Conservation (phyloP, 2,888 invertebrate genomes). For the Brachynemurus nebulosus region DNA sequence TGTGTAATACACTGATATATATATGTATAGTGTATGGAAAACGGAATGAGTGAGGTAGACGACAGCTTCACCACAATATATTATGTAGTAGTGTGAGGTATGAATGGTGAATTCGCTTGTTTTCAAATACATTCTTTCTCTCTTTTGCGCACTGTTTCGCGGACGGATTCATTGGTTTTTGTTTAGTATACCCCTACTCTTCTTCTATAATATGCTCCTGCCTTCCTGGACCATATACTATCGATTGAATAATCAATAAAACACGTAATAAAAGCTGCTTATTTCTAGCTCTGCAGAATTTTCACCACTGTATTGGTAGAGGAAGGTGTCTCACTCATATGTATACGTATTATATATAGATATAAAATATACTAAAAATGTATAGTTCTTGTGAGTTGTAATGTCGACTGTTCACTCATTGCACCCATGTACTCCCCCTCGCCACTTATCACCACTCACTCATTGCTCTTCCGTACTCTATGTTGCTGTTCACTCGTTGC, state of each 20-base stretch:
- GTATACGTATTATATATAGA: neutral
- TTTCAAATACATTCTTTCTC: slow-evolving; percentile 10
- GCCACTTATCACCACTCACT: too few relatives aligned
- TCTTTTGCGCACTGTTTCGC: slow-evolving; percentile 6
- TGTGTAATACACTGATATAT: neutral
- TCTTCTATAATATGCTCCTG: slow-evolving; percentile 3
- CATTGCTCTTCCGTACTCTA: too few relatives aligned
- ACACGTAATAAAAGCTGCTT: slow-evolving; percentile 35
- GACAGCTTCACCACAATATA: slow-evolving; percentile 7
- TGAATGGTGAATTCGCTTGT: slow-evolving; percentile 8
- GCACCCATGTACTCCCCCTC: too few relatives aligned
- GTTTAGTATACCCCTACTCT: slow-evolving; percentile 7
- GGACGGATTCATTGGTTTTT: slow-evolving; percentile 2
- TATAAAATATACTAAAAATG: slow-evolving; percentile 10
- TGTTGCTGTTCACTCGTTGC: too few relatives aligned
- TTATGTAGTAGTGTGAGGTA: slow-evolving; percentile 4
- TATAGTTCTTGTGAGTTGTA: slow-evolving; percentile 6
- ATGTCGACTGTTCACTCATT: too few relatives aligned
- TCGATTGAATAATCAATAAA: slow-evolving; percentile 38
- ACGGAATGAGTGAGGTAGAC: slow-evolving; percentile 1
- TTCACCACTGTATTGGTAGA: slow-evolving; percentile 23
- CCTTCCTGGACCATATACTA: slow-evolving; percentile 32
- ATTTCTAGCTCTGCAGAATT: slow-evolving; percentile 26
- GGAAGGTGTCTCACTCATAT: neutral
- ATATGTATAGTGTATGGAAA: neutral